Evolutionary conservation across 2,888 invertebrate species (phyloP), one percentile per base, ranked within the genome.

Genomic region (Drosophila algonquin): DNA sequence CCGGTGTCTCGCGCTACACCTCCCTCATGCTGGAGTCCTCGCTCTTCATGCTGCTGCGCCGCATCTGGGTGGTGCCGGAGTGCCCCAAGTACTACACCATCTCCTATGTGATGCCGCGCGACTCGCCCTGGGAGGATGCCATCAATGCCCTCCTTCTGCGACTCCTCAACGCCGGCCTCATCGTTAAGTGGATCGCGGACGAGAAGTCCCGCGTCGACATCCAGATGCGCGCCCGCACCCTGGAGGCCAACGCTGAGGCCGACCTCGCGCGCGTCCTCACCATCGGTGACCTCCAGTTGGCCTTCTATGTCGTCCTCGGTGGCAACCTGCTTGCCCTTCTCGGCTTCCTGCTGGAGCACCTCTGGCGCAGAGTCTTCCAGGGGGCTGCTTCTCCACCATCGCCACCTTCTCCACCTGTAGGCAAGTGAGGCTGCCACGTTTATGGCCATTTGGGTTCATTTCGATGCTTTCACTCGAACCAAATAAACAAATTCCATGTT

Each of bases 61-160:
- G 82, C 21, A 73, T 90, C 47, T 91, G 92, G 83, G 73, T 92
- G 10, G 87, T 93, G 2, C 90, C 90, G 1, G 92, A 93, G 75
- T 93, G 93, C 45, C 93, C 93, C 3, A 91, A 91, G 69, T 90
- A 86, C 30, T 93, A 92, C 52, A 87, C 90, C 10, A 84, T 93
- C 14, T 91, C 92, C 0, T 93, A 93, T 79, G 87, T 92, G 0
- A 63, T 91, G 79, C 90, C 89, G 0, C 84, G 91, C 56, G 86
- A 92, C 75, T 91, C 92, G 0, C 90, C 92, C 2, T 91, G 91
- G 84, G 78, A 82, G 24, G 83, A 90, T 50, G 86, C 91, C 16
- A 71, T 93, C n/a, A 91, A 92, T 67, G 67, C 72, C 1, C 73
- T 92, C 16, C 79, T 93, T 2, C 47, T 91, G 56, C 68, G 84